phyloP scores from a whole-genome alignment of 2,888 invertebrate species.

The Drosophila aldrichi region DNA sequence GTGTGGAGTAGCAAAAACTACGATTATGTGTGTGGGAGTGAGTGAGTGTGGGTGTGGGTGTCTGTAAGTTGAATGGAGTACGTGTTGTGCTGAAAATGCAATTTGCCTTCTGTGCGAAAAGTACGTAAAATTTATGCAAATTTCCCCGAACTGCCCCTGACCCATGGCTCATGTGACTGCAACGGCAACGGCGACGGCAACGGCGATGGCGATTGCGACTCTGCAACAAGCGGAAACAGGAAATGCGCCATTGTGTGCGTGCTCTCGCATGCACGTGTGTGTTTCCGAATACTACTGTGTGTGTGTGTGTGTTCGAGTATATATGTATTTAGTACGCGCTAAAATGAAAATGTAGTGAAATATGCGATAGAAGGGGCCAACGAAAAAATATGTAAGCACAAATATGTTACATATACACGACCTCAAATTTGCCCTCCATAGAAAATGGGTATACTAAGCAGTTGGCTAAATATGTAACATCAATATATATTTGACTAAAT shows the following conservation, averaged over 20 bases:
- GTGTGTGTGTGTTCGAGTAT: conserved; percentile 19
- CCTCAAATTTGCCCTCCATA: conserved; percentile 14
- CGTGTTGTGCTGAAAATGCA: conserved; percentile 81
- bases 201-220: conserved; percentile 50
- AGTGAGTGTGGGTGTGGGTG: conserved; percentile 3
- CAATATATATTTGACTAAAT: background rate
- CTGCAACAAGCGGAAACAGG: conserved; percentile 74
- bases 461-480: background rate
- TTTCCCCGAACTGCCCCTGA: conserved; percentile 59
- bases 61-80: conserved; percentile 73
- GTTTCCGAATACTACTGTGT: conserved; percentile 1
- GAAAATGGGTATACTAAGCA: background rate
- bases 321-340: conserved; percentile 59
- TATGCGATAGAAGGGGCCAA: conserved; percentile 52
- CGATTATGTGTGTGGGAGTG: conserved; percentile 25
- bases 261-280: conserved; percentile 18
- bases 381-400: conserved; percentile 20
- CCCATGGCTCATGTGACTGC: conserved; percentile 30
- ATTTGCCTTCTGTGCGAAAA: conserved; percentile 79
- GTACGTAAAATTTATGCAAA: conserved; percentile 79
- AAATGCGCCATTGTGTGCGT: conserved; percentile 70
- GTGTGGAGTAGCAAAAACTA: conserved; percentile 60
- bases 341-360: conserved; percentile 77
- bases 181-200: conserved; percentile 26
- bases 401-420: conserved; percentile 28